Conservation (phyloP, 2,113 vertebrate species). For the Pao palembangensis region DNA sequence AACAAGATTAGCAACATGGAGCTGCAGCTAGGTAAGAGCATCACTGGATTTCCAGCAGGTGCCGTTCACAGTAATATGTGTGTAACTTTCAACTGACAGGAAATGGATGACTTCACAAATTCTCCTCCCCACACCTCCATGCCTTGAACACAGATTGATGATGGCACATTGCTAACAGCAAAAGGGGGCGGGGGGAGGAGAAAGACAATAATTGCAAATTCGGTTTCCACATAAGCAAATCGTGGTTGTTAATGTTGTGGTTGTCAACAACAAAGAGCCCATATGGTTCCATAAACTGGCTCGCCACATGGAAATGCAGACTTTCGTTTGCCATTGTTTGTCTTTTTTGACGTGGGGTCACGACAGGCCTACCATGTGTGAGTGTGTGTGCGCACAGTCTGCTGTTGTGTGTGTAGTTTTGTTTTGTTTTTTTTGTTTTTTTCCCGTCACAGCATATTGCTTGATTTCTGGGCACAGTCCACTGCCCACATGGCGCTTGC, state of each 20-base stretch:
- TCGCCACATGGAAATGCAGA: slow-evolving; percentile 56
- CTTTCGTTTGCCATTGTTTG: slow-evolving; percentile 58
- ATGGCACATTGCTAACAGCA: slow-evolving; percentile 29
- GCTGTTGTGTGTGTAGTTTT: slow-evolving; percentile 34
- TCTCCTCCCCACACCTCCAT: slow-evolving; percentile 44
- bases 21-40: slow-evolving; percentile 88
- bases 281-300: slow-evolving; percentile 60
- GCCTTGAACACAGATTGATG: slow-evolving; percentile 43
- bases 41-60: slow-evolving; percentile 48
- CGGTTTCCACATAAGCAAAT: slow-evolving; percentile 54
- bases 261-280: slow-evolving; percentile 66
- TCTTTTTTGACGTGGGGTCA: slow-evolving; percentile 67
- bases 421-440: slow-evolving; percentile 12
- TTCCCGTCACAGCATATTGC: slow-evolving; percentile 58
- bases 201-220: slow-evolving; percentile 22
- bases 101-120: slow-evolving; percentile 58
- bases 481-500: slow-evolving; percentile 58
- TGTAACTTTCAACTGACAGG: slow-evolving; percentile 53
- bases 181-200: too few species aligned
- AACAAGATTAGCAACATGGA: slow-evolving; percentile 89
- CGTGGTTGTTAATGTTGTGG: slow-evolving; percentile 51
- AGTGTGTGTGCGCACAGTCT: slow-evolving; percentile 24
- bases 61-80: slow-evolving; percentile 18
- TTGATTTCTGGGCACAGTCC: slow-evolving; percentile 65
- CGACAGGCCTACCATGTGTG: slow-evolving; percentile 26